Evolutionary conservation across 1,140 invertebrate genomes (phyloP).

Genomic region (Drosophila trapezifrons): DNA sequence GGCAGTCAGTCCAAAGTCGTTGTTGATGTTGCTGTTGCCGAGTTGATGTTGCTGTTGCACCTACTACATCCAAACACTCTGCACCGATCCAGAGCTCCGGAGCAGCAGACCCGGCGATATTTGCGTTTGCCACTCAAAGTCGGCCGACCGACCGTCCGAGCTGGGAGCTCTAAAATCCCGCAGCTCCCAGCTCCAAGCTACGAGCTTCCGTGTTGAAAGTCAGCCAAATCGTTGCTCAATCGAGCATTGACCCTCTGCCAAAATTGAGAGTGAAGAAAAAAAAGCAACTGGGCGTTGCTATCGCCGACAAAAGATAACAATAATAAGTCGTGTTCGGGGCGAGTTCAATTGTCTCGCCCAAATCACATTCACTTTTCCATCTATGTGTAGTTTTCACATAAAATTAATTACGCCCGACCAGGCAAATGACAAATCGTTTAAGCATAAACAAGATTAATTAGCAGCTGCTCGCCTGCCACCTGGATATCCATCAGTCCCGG

Average conservation of each 20-base stretch:
- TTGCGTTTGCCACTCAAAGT: slow-evolving; percentile 57
- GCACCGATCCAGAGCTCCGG: slow-evolving; percentile 30
- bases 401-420: slow-evolving; percentile 65
- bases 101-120: slow-evolving; percentile 32
- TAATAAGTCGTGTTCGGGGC: slow-evolving; percentile 56
- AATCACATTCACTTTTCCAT: slow-evolving; percentile 71
- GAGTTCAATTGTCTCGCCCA: slow-evolving; percentile 63
- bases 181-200: slow-evolving; percentile 13
- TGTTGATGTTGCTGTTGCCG: slow-evolving; percentile 20
- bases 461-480: slow-evolving; percentile 51
- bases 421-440: slow-evolving; percentile 73
- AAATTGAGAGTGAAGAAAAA: slow-evolving; percentile 25
- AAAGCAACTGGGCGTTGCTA: slow-evolving; percentile 63
- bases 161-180: slow-evolving; percentile 16
- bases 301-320: slow-evolving; percentile 73
- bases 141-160: slow-evolving; percentile 26
- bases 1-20: slow-evolving; percentile 18
- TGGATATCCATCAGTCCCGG: slow-evolving; percentile 44
- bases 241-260: slow-evolving; percentile 70
- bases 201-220: slow-evolving; percentile 75
- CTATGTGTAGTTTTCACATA: slow-evolving; percentile 53
- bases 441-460: slow-evolving; percentile 77
- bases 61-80: slow-evolving; percentile 56
- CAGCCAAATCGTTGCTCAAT: slow-evolving; percentile 68
- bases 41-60: slow-evolving; percentile 46